These are phyloP conservation scores for Beaufortia kweichowensis DNA, from an alignment of 2,113 vertebrate species.

Conservation along the genomic window DNA sequence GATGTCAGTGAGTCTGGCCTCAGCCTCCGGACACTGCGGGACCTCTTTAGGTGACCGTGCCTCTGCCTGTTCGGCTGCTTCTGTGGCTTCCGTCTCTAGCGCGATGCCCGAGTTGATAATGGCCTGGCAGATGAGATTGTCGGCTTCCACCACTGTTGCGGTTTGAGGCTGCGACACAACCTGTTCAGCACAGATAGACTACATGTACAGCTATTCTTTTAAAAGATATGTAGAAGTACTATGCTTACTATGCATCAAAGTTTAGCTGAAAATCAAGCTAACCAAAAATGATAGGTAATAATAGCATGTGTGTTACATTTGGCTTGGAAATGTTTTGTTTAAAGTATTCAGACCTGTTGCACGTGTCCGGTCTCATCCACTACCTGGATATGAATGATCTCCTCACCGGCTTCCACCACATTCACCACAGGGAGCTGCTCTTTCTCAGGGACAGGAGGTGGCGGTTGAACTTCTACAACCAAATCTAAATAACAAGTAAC, in stretches of 20 bases:
- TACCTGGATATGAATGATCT: conserved; percentile 90
- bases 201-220: too few species aligned
- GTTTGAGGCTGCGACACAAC: conserved; percentile 69
- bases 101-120: conserved; percentile 92
- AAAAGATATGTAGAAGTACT: too few species aligned
- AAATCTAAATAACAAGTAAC: too few species aligned
- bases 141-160: conserved; percentile 70
- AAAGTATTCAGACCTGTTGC: conserved; percentile 63
- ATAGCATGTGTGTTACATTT: too few species aligned
- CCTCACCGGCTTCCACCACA: conserved; percentile 85
- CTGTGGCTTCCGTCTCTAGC: conserved; percentile 74
- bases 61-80: conserved; percentile 57
- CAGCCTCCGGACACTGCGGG: conserved; percentile 60
- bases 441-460: conserved; percentile 52
- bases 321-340: too few species aligned
- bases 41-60: conserved; percentile 67
- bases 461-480: conserved; percentile 50
- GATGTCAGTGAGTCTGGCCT: conserved; percentile 66
- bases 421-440: conserved; percentile 80
- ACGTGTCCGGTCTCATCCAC: conserved; percentile 70
- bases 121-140: conserved; percentile 90
- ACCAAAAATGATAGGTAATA: too few species aligned
- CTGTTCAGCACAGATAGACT: conserved; percentile 47
- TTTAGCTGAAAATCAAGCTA: too few species aligned
- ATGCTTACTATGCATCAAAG: too few species aligned